Percentiles rank a stretch among this genome's conserved stretches.
phyloP scores from a whole-genome alignment of 1,140 invertebrate genomes.

The Aphis gossypii region DNA sequence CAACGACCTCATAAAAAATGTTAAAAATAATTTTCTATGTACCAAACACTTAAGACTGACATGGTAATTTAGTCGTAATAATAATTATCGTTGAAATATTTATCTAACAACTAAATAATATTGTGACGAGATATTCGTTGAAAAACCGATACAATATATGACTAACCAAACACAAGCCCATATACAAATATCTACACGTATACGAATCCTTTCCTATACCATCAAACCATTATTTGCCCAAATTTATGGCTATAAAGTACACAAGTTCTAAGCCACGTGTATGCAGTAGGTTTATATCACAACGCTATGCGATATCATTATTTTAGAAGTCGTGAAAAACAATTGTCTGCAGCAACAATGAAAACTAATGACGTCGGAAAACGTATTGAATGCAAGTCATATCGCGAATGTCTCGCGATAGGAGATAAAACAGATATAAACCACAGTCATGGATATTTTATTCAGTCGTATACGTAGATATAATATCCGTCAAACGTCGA shows the following conservation, averaged over 20 bases:
- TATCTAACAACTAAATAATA: not conserved
- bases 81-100: constrained; percentile 25
- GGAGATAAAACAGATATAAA: not conserved
- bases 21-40: constrained; percentile 33
- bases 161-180: not conserved
- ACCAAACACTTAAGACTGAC: constrained; percentile 24
- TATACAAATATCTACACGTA: not conserved
- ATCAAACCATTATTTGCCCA: not conserved
- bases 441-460: not conserved
- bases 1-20: constrained; percentile 34
- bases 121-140: not conserved
- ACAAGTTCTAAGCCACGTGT: not conserved
- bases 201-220: not conserved
- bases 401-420: not conserved
- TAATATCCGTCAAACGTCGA: not conserved
- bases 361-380: not conserved
- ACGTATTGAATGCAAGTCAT: not conserved
- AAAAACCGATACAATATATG: not conserved
- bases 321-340: not conserved
- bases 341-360: not conserved
- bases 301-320: not conserved
- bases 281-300: not conserved
- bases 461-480: not conserved
- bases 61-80: constrained; percentile 20
- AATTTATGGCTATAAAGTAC: not conserved